These are phyloP conservation scores for Chromis chromis DNA, from an alignment of 2,797 vertebrate genomes.

Conservation along the genomic window DNA sequence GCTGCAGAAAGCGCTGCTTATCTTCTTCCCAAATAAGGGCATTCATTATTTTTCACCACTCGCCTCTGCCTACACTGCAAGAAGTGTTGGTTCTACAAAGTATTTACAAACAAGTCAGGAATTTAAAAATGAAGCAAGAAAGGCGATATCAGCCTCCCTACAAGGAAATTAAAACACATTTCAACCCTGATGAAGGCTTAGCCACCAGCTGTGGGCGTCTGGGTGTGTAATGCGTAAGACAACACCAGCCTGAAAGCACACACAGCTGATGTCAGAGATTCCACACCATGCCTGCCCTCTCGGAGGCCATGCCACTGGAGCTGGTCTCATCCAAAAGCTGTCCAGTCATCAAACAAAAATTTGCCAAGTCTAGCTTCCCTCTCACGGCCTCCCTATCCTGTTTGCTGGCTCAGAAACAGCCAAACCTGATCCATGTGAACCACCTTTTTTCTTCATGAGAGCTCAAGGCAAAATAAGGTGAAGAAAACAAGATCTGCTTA, in stretches of 20 bases:
- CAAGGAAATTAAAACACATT: conserved; percentile 31
- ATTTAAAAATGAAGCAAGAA: background rate
- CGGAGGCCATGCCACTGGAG: conserved; percentile 52
- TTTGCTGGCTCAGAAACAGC: conserved; percentile 52
- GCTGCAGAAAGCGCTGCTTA: conserved; percentile 10
- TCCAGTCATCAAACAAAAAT: conserved; percentile 76
- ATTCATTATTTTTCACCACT: conserved; percentile 27
- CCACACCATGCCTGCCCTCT: conserved; percentile 58
- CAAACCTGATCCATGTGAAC: conserved; percentile 51
- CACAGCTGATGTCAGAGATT: conserved; percentile 77
- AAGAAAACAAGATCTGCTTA: conserved; percentile 44
- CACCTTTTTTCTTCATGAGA: conserved; percentile 1
- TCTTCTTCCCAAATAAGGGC: conserved; percentile 53
- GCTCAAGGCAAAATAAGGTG: conserved; percentile 41
- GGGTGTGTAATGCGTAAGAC: conserved; percentile 52
- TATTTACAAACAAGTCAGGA: conserved; percentile 1
- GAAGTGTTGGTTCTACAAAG: background rate
- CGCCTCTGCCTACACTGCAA: background rate
- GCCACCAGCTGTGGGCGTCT: conserved; percentile 12
- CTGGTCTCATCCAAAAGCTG: conserved; percentile 56
- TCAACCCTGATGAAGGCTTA: conserved; percentile 34
- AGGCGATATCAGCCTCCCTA: background rate
- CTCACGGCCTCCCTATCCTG: conserved; percentile 29
- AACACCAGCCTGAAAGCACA: conserved; percentile 48
- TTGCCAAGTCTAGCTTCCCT: conserved; percentile 60